A percentile compares a stretch with the other conserved stretches of the same genome.
These are phyloP conservation scores for Drosophila tristis DNA, from an alignment of 1,140 invertebrate genomes.

Conservation along the genomic window DNA sequence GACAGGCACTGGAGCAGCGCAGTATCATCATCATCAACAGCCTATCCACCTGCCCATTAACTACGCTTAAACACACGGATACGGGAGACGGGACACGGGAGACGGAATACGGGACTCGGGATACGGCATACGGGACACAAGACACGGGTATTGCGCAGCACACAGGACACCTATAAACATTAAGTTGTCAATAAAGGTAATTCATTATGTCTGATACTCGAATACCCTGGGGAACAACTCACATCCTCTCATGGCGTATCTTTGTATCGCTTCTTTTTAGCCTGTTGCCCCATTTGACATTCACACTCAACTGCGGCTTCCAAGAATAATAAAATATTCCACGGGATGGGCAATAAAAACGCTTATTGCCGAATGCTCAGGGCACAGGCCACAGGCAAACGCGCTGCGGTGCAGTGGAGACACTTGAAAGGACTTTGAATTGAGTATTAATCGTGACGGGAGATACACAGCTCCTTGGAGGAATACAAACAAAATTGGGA, in stretches of 20 bases:
- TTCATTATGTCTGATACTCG: conserved; percentile 81
- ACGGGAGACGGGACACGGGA: conserved; percentile 14
- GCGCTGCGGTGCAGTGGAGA: conserved; percentile 33
- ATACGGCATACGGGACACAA: background rate
- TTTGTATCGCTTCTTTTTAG: conserved; percentile 18
- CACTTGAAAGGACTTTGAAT: conserved; percentile 10
- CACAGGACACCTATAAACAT: conserved; percentile 78
- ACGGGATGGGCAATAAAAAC: conserved; percentile 69
- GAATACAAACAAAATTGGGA: no score
- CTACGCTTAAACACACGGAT: conserved; percentile 48
- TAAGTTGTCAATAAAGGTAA: conserved; percentile 84
- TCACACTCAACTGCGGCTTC: conserved; percentile 48
- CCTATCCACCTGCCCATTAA: conserved; percentile 77
- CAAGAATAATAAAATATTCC: conserved; percentile 72
- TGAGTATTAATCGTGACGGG: conserved; percentile 27
- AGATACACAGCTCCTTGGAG: conserved; percentile 9
- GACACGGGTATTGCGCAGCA: background rate
- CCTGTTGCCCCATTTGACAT: conserved; percentile 52
- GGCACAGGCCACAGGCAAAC: conserved; percentile 41
- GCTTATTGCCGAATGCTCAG: conserved; percentile 61
- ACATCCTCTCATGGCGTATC: conserved; percentile 11
- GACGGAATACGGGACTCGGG: conserved; percentile 27
- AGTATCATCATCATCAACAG: conserved; percentile 64
- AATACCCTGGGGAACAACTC: conserved; percentile 55
- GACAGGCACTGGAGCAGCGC: conserved; percentile 33